Conservation (phyloP, 1,140 invertebrate species). For the Neodiprion fabricii region DNA sequence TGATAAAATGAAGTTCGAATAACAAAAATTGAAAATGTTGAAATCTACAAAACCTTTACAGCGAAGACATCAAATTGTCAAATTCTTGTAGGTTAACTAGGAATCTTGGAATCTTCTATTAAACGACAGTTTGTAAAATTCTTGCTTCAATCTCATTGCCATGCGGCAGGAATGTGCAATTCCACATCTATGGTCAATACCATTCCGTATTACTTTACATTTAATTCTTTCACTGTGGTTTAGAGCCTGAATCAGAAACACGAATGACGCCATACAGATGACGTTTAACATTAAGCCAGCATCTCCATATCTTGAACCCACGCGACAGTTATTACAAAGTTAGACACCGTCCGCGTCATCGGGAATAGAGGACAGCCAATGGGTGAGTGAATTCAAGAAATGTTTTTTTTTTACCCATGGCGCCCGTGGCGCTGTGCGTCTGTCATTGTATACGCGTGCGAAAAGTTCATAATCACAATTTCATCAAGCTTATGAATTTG, state of each 20-base stretch:
- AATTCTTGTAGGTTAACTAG: background rate
- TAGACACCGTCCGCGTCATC: too few species aligned
- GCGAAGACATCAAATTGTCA: conserved; percentile 5
- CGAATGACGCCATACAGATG: background rate
- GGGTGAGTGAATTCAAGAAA: too few species aligned
- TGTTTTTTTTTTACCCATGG: too few species aligned
- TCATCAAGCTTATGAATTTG: background rate
- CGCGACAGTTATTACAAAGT: too few species aligned
- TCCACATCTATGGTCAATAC: background rate
- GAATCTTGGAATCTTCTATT: background rate
- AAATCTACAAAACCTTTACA: background rate
- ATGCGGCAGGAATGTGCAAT: background rate
- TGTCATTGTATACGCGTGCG: background rate
- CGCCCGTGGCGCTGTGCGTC: background rate
- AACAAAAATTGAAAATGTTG: background rate
- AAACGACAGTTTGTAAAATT: background rate
- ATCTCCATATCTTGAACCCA: too few species aligned
- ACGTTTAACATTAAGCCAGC: background rate
- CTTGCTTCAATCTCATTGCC: too few species aligned
- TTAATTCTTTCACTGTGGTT: background rate
- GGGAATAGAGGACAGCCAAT: too few species aligned
- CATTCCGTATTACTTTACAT: background rate
- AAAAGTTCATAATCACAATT: background rate
- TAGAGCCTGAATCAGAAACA: background rate
- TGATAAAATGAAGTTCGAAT: background rate